phyloP scores from a whole-genome alignment of 2,113 vertebrate genomes.

The Poeciliopsis retropinna region DNA sequence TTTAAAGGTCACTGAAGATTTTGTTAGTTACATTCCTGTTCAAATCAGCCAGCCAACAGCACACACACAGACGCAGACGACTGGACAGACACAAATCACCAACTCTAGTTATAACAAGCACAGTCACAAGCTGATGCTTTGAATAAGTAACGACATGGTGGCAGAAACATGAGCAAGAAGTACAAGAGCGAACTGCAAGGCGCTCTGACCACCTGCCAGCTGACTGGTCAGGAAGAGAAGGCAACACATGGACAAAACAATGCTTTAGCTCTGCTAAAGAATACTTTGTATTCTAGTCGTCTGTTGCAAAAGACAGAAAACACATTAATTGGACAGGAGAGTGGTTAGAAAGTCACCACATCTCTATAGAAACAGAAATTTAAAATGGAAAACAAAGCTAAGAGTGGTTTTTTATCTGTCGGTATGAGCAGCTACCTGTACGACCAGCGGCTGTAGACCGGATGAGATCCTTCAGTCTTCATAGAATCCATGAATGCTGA shows the following conservation, averaged over 20 bases:
- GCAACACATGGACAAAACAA: constrained; percentile 1
- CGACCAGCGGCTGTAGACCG: constrained; percentile 80
- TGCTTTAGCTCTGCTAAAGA: neutral
- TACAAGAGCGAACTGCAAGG: constrained; percentile 33
- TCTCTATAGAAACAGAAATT: neutral
- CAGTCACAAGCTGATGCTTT: constrained; percentile 52
- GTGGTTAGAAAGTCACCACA: neutral
- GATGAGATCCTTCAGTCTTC: constrained; percentile 68
- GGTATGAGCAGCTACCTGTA: constrained; percentile 75
- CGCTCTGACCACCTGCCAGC: constrained; percentile 1
- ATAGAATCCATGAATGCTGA: constrained; percentile 71
- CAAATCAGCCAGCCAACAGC: constrained; percentile 16
- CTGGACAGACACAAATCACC: constrained; percentile 31
- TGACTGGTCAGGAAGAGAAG: neutral
- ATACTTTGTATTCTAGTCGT: neutral
- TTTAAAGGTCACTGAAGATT: neutral
- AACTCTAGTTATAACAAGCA: constrained; percentile 68
- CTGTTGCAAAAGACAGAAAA: neutral
- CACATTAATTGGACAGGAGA: neutral
- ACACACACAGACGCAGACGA: neutral
- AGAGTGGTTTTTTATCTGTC: neutral
- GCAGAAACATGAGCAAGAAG: constrained; percentile 63
- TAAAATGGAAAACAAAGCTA: too few species aligned
- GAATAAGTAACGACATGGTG: constrained; percentile 73
- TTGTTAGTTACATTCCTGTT: constrained; percentile 21